phyloP scores from a whole-genome alignment of 2,797 vertebrate genomes.

The Acomys russatus region DNA sequence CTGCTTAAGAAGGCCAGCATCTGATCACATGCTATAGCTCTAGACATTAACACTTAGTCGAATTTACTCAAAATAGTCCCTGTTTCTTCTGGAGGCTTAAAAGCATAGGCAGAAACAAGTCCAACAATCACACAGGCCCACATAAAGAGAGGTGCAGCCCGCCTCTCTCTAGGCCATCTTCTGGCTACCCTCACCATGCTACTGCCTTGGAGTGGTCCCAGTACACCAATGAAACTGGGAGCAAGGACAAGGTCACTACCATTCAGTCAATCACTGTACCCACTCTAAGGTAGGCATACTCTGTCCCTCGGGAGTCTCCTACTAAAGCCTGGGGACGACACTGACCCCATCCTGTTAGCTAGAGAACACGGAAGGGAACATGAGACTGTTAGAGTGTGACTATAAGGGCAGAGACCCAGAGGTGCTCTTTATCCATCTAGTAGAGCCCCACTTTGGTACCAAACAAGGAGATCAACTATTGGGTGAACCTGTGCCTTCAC shows the following conservation, averaged over 20 bases:
- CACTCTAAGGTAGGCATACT: constrained; percentile 19
- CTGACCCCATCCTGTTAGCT: background rate
- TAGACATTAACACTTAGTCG: constrained; percentile 18
- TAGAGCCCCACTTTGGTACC: background rate
- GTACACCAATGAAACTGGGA: background rate
- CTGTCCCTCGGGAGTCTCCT: background rate
- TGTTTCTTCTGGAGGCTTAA: constrained; percentile 43
- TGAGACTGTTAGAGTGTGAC: background rate
- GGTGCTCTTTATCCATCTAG: constrained; percentile 17
- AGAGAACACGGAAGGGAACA: constrained; percentile 48
- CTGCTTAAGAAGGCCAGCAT: constrained; percentile 38
- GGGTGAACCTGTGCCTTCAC: background rate
- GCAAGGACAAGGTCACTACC: background rate
- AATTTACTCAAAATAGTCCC: constrained; percentile 49
- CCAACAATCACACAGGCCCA: background rate
- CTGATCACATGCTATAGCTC: constrained; percentile 10
- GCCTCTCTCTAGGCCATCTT: constrained; percentile 82
- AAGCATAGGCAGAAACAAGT: constrained; percentile 25
- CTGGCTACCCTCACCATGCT: constrained; percentile 89
- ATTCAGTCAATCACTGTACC: background rate
- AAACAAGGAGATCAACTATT: constrained; percentile 15
- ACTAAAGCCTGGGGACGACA: background rate
- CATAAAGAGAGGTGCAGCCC: constrained; percentile 36
- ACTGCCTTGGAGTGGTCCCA: constrained; percentile 85
- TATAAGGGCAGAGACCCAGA: constrained; percentile 42